Evolutionary conservation across 1,140 invertebrate species (phyloP), one percentile per base, ranked within the genome.

Genomic region (Chymomyza costata): DNA sequence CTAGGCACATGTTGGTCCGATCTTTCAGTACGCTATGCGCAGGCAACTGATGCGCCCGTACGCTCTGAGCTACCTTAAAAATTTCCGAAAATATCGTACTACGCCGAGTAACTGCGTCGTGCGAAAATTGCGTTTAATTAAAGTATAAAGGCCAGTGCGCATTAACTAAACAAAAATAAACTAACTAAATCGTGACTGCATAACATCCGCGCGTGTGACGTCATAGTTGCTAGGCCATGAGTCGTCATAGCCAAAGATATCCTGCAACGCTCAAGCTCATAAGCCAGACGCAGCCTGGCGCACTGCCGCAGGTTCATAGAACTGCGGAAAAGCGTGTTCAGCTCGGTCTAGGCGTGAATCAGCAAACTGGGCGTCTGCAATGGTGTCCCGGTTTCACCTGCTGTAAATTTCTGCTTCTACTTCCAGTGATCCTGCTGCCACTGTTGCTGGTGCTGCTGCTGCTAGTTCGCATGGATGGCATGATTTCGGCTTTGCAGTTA

Each of bases 381-480:
- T 85, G 83, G 83, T 85, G 83, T 70, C 81, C 83, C 3, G 83
- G 81, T 19, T 45, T 81, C 51, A 83, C 74, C 10, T 85, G 81
- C 43, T 82, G 73, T 43, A 85, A 85, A 83, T 28, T 85, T 35
- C 57, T 85, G 11, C 55, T 85, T 39, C 46, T 85, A 32, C 51
- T 85, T 82, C 83, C 83, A 82, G 81, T 84, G 40, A 59, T 83
- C 11, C 69, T 85, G 78, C 58, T 85, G 65, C 83, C 83, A 8
- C 43, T 85, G 53, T 82, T 78, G 17, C 50, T 85, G 55, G 64
- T 83, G 30, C 53, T 85, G n/a, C 50, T 85, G 37, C 65, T 85
- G 39, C 63, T 85, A 6, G 61, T 82, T 55, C 81, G 81, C 15
- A 63, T 85, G 51, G 81, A 85, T 18, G 69, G 82, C n/a, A 84